These are phyloP conservation scores for Trichosurus vulpecula DNA, from an alignment of 2,797 vertebrate genomes.

Conservation along the genomic window DNA sequence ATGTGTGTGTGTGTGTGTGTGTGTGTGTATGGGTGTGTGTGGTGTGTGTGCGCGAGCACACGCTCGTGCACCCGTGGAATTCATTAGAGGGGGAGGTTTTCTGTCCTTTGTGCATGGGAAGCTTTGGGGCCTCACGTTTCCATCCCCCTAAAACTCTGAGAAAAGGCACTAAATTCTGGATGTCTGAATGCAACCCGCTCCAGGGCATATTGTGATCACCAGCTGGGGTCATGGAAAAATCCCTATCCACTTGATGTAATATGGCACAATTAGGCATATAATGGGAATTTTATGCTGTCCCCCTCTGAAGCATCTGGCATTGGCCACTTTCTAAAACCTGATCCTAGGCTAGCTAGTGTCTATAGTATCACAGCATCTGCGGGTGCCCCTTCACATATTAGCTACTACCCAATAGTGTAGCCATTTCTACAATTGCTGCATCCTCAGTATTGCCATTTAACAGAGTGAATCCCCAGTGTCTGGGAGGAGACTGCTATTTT, in stretches of 20 bases:
- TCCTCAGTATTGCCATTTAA: conserved; percentile 65
- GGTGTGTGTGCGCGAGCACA: no score
- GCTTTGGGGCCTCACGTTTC: conserved; percentile 7
- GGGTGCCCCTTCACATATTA: conserved; percentile 63
- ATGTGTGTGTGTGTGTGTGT: neutral
- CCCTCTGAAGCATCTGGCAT: conserved; percentile 72
- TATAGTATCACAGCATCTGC: conserved; percentile 73
- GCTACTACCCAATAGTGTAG: conserved; percentile 55
- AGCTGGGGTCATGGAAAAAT: conserved; percentile 73
- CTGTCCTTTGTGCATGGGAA: neutral
- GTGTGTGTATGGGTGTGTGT: neutral
- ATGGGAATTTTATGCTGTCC: conserved; percentile 76
- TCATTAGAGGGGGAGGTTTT: neutral
- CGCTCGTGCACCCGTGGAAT: neutral
- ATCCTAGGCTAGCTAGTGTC: conserved; percentile 63
- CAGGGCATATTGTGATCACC: conserved; percentile 70
- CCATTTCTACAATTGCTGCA: conserved; percentile 61
- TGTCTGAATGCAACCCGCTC: conserved; percentile 51
- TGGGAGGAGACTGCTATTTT: conserved; percentile 64
- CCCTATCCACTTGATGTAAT: conserved; percentile 66
- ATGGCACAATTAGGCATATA: conserved; percentile 77
- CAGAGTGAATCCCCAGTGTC: conserved; percentile 69
- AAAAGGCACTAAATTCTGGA: conserved; percentile 18
- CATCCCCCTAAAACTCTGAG: neutral
- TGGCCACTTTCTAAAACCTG: conserved; percentile 66